Base-by-base conservation (phyloP, 2,797 vertebrate species). In the Semaprochilodus insignis region DNA sequence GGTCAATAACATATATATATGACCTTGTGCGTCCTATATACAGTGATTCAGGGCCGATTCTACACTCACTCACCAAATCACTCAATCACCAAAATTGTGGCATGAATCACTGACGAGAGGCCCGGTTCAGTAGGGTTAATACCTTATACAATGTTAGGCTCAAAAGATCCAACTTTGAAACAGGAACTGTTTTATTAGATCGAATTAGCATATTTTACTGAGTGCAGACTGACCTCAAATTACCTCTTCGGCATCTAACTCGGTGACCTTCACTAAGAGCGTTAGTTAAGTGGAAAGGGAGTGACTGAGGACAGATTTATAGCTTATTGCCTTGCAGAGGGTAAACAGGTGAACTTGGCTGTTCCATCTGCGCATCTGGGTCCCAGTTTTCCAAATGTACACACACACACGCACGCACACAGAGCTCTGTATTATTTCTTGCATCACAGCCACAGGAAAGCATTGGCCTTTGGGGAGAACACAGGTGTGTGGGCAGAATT, bases 271-370 rank as follows among this genome's bases (percentile, higher is more conserved):
- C 23, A 34, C 17, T 52, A n/a, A 57, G 67, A 72, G 78, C 21
- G 48, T 66, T 81, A 48, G 62, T 75, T 75, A 44, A 74, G 25
- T n/a, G 72, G 34, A 65, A 74, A 79, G 2, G 44, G 19, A 63
- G 48, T 7, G 76, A 62, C 57, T 48, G 76, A 75, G 67, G 54
- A 67, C 54, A 82, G 83, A 89, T 85, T 83, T 85, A 87, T 84
- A 23, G 60, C 60, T 77, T 44, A 62, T 60, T 85, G 73, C 82
- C 67, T 80, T 70, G 54, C 74, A 79, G 80, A 81, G 27, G 60
- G 72, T 44, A 83, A 81, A 80, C 85, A 88, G 85, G 81, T 85
- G 72, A 84, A 85, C 81, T 85, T 79, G 65, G 79, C 66, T 74
- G 76, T 54, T 71, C 54, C 40, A 17, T 85, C 77, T 21, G 40